These are phyloP conservation scores for Physocephala rufipes DNA, from an alignment of 2,888 invertebrate genomes.

Conservation along the genomic window DNA sequence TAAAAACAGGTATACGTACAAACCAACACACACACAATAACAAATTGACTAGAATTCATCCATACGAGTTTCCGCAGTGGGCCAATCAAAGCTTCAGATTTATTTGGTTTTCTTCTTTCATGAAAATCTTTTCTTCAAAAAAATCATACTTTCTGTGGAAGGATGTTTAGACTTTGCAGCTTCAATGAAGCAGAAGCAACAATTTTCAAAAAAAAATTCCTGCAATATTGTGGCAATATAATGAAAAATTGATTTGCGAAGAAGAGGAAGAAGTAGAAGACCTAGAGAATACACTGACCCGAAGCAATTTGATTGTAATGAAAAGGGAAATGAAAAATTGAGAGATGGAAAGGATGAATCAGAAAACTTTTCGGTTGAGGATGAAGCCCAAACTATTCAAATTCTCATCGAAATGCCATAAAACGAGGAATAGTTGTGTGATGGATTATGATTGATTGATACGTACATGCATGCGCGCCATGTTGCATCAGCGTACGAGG, in stretches of 20 bases:
- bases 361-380: not conserved
- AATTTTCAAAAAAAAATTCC: not conserved
- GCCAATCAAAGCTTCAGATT: slow-evolving; percentile 19
- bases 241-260: slow-evolving; percentile 28
- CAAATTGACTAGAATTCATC: no score
- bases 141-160: no score
- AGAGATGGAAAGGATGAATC: not conserved
- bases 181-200: no score
- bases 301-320: no score
- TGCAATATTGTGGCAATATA: slow-evolving; percentile 12
- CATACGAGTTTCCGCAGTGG: not conserved
- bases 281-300: not conserved
- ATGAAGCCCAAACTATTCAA: not conserved
- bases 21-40: not conserved
- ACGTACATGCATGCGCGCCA: slow-evolving; percentile 10
- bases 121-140: no score
- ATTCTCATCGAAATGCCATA: slow-evolving; percentile 2
- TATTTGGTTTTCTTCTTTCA: no score
- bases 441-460: slow-evolving; percentile 32
- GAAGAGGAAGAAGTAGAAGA: slow-evolving; percentile 11
- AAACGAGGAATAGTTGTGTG: slow-evolving; percentile 29
- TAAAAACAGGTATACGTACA: not conserved
- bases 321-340: not conserved
- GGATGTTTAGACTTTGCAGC: no score
- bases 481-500: slow-evolving; percentile 1